Evolutionary conservation across 2,888 invertebrate species (phyloP), one percentile per base, ranked within the genome.

Genomic region (Drosophila infuscata): DNA sequence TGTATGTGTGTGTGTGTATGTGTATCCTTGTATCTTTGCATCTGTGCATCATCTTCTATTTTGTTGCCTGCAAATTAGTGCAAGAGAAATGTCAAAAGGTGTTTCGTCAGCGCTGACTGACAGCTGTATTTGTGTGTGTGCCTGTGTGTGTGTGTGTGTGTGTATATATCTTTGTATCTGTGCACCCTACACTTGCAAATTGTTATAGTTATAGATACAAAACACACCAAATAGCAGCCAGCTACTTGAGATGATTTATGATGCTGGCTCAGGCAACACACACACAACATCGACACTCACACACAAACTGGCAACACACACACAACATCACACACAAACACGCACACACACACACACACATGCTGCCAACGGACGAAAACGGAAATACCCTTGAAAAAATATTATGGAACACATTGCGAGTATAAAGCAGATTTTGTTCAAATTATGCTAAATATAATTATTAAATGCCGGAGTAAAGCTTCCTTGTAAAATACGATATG

Each of bases 181-280:
- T 73, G 63, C 61, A 43, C 71, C 82, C 56, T 81, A 83, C 86
- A 76, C 78, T 89, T 88, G 89, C 87, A 89, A 85, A 82, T 85
- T 85, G 85, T 79, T 80, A 65, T 81, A 79, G 77, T 65, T 83
- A 70, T 76, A 77, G 79, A 76, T 79, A 84, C 74, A 77, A 79
- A 78, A 76, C 64, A 53, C 3, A 33, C 75, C 59, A 77, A 76
- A 76, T 76, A 80, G 75, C 76, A 57, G 66, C 70, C 66, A 72
- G 78, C 79, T 75, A 78, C 91, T 91, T 91, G 86, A 91, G 83
- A 87, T 91, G 91, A 91, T 91, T 91, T 91, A 91, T 91, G 91
- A 91, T 90, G 91, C 77, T 76, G 74, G n/a, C 29, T 49, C 54
- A 62, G 63, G 43, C 61, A 57, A 41, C 41, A 41, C 38, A 57